Base-by-base conservation (phyloP, 2,888 invertebrate genomes). In the Lomographa bimaculata region DNA sequence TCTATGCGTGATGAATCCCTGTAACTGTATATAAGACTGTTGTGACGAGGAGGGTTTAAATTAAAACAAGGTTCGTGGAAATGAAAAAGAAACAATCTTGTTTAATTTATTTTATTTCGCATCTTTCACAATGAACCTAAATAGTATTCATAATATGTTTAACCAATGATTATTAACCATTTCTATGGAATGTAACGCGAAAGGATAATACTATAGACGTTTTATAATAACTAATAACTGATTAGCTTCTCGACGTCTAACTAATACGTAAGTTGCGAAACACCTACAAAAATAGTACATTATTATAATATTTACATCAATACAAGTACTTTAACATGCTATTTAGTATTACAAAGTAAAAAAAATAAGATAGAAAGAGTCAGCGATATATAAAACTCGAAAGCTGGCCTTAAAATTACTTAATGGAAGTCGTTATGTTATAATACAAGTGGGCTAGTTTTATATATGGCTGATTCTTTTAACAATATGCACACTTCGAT, bases 101-200 rank as follows among this genome's bases (percentile, higher is more conserved):
- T n/a, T 51, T 53, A 49, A 38, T 55, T 46, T 46, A 48, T 49
- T 54, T 57, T 57, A 45, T 53, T 67, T 55, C 55, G 49, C 54
- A 62, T 54, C 60, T 60, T 66, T 63, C 54, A 68, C 64, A 67
- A 60, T 60, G 52, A 53, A 51, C 60, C 60, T 60, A 54, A 54
- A 46, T 26, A 20, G 57, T 61, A 55, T 21, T 29, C 20, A 43
- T 19, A 30, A 27, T 30, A 66, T 14, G 14, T 14, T 3, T 55
- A 60, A 59, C n/a, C n/a, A n/a, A n/a, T n/a, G n/a, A n/a, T n/a
- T n/a, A n/a, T n/a, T n/a, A n/a, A n/a, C 50, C 56, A 56, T 60
- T 57, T 60, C 47, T 60, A 70, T 68, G 83, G 83, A 83, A 83
- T 83, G 83, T 82, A 75, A 73, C 61, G 64, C 76, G 64, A 71